Evolutionary conservation across 1,140 invertebrate genomes (phyloP), one percentile per base, ranked within the genome.

Genomic region (Plodia interpunctella): DNA sequence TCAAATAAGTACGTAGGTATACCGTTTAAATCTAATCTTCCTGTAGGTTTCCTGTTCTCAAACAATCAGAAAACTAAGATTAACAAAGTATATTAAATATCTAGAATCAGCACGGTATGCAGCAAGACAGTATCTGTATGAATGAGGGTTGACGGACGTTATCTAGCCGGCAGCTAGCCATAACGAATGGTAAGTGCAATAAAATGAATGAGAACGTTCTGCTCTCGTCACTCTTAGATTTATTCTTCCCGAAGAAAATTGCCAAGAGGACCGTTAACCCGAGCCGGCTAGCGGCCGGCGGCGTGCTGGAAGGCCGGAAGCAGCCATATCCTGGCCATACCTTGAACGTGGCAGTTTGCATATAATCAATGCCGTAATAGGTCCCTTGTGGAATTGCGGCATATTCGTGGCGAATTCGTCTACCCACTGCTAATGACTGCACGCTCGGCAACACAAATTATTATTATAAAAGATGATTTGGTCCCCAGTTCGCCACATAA

Each of bases 251-350:
- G 60, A 20, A 59, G 60, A n/a, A 57, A 61, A 67, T 60, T 38
- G 54, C 62, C 15, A 50, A 35, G 64, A 63, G 63, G 65, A 83
- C 79, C 76, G 79, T 81, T 86, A 83, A 9, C 49, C 55, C 65
- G 53, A 63, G 63, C n/a, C 18, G 13, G n/a, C 21, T 25, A 25
- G 21, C 51, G 51, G 61, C 59, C 28, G 52, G 62, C 52, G 69
- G 60, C 67, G 67, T 68, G 63, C 58, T 54, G 65, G 60, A 63
- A 62, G 72, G 75, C 64, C 78, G 83, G 83, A 86, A 81, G 76
- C 74, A 78, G 74, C 72, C 74, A 79, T 73, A 83, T 83, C 83
- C 83, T 86, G 77, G 70, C 63, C 63, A 57, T 25, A 64, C 55
- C 64, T 59, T 65, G 25, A 35, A 20, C 55, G 68, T 61, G 70